phyloP scores from a whole-genome alignment of 2,888 invertebrate genomes.

The Vesta saturnalis region DNA sequence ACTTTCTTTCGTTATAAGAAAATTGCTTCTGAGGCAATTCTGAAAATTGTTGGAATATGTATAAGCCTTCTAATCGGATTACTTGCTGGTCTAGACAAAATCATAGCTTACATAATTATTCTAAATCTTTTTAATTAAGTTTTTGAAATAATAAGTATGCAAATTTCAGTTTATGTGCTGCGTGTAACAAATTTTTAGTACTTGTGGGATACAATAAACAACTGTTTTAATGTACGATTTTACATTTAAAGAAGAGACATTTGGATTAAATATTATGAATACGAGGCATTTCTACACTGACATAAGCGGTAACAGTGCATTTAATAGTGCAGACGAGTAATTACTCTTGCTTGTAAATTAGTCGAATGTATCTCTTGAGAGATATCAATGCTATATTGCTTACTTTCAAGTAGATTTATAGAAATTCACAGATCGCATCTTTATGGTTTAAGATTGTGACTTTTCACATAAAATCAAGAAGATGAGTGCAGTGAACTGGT shows the following conservation, averaged over 20 bases:
- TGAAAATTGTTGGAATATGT: background rate
- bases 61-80: background rate
- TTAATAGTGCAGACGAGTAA: conserved; percentile 24
- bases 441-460: background rate
- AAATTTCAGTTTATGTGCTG: background rate
- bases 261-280: conserved; percentile 13
- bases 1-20: background rate
- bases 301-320: conserved; percentile 20
- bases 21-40: background rate
- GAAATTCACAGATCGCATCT: conserved; percentile 15
- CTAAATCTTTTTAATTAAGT: conserved; percentile 1
- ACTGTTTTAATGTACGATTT: background rate
- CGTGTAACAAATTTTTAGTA: background rate
- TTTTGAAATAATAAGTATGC: background rate
- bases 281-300: conserved; percentile 7
- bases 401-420: conserved; percentile 23
- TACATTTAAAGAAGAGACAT: background rate
- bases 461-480: background rate
- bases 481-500: background rate
- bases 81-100: background rate
- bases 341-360: conserved; percentile 23
- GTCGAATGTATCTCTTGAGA: conserved; percentile 20
- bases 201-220: background rate
- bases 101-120: background rate
- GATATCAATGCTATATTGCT: conserved; percentile 10